Evolutionary conservation across 2,797 vertebrate species (phyloP).

Genomic region (Ibycter americanus): DNA sequence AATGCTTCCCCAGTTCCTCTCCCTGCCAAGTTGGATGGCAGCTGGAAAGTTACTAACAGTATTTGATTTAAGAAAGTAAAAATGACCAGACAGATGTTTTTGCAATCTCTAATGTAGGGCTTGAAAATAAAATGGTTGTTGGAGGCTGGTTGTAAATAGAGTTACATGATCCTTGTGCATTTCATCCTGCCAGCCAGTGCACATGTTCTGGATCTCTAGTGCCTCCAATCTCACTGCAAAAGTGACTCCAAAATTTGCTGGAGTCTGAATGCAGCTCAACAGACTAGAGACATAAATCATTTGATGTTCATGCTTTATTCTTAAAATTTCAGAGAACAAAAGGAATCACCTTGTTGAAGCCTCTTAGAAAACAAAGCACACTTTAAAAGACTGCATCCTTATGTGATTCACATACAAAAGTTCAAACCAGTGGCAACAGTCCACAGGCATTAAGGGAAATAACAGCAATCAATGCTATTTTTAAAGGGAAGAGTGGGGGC

Average conservation of each 20-base stretch:
- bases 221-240: slow-evolving; percentile 26
- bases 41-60: neutral
- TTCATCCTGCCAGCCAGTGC: slow-evolving; percentile 6
- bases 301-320: neutral
- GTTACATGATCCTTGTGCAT: slow-evolving; percentile 36
- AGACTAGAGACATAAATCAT: neutral
- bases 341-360: neutral
- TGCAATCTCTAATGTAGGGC: neutral
- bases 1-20: neutral
- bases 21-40: neutral
- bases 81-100: slow-evolving; percentile 38
- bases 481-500: slow-evolving; percentile 63
- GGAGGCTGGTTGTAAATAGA: slow-evolving; percentile 36
- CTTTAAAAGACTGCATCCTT: neutral
- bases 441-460: slow-evolving; percentile 59
- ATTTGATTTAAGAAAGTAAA: slow-evolving; percentile 5
- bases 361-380: neutral
- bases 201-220: slow-evolving; percentile 6
- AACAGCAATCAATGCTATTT: slow-evolving; percentile 68
- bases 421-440: slow-evolving; percentile 41
- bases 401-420: neutral
- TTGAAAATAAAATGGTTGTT: slow-evolving; percentile 37
- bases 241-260: slow-evolving; percentile 11
- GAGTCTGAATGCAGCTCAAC: neutral
- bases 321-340: neutral